These are phyloP conservation scores for Mythimna albipuncta DNA, from an alignment of 2,888 invertebrate species.

Conservation along the genomic window DNA sequence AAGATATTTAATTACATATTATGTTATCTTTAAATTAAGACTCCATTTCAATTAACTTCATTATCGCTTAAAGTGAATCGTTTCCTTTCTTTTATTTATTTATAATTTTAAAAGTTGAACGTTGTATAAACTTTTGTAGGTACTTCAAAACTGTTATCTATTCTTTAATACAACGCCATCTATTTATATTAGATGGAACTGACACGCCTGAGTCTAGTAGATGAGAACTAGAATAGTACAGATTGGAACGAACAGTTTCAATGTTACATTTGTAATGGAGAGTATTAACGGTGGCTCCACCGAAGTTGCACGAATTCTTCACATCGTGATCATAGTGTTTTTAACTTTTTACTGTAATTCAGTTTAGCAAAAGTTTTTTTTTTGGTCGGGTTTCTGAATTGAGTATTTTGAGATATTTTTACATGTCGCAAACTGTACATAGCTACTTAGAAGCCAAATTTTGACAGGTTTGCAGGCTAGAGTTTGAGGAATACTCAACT, in stretches of 20 bases:
- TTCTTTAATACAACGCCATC: slow-evolving; percentile 45
- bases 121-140: no score
- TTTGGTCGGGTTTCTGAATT: no score
- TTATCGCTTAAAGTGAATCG: neutral
- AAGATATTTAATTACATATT: neutral
- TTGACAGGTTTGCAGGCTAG: no score
- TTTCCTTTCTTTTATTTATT: neutral
- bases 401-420: no score
- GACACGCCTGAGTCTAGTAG: neutral
- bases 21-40: neutral
- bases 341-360: no score
- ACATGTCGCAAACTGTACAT: no score
- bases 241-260: no score
- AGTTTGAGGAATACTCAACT: no score
- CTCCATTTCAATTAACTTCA: neutral
- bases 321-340: neutral
- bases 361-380: neutral
- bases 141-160: neutral
- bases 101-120: no score
- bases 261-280: neutral
- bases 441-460: no score
- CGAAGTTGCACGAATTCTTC: neutral
- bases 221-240: neutral
- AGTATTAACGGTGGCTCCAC: neutral
- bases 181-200: slow-evolving; percentile 31